These are phyloP conservation scores for Lathamus discolor DNA, from an alignment of 2,113 vertebrate genomes.

Conservation along the genomic window DNA sequence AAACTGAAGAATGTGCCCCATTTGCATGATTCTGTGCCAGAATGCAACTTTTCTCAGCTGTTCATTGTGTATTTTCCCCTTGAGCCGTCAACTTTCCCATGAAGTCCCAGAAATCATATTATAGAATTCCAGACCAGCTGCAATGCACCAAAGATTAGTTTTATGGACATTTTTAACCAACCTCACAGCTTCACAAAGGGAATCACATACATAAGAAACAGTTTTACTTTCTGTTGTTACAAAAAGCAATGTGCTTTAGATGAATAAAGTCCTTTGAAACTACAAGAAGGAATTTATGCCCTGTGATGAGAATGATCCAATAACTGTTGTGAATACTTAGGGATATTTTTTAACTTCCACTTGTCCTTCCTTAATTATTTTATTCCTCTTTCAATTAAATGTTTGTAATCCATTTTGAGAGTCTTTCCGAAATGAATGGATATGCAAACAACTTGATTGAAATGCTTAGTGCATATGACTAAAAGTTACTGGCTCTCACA, in stretches of 20 bases:
- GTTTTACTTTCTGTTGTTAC: slow-evolving; percentile 59
- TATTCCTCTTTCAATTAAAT: slow-evolving; percentile 64
- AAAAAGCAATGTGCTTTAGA: slow-evolving; percentile 50
- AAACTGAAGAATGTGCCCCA: slow-evolving; percentile 87
- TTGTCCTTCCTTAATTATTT: slow-evolving; percentile 65
- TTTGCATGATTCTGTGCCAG: slow-evolving; percentile 86
- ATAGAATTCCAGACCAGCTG: slow-evolving; percentile 65
- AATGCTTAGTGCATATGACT: slow-evolving; percentile 65
- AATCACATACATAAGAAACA: slow-evolving; percentile 51
- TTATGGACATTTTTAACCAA: slow-evolving; percentile 60
- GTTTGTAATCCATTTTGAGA: slow-evolving; percentile 66
- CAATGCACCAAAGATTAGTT: slow-evolving; percentile 62
- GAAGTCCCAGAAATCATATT: slow-evolving; percentile 81
- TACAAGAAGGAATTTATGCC: slow-evolving; percentile 55
- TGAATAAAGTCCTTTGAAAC: slow-evolving; percentile 72
- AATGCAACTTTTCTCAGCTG: slow-evolving; percentile 81
- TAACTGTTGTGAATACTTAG: slow-evolving; percentile 62
- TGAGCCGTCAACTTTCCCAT: slow-evolving; percentile 82
- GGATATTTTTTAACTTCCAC: slow-evolving; percentile 69
- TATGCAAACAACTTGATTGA: slow-evolving; percentile 65
- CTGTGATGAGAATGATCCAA: slow-evolving; percentile 66
- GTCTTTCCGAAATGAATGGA: slow-evolving; percentile 59
- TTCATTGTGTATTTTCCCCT: slow-evolving; percentile 78
- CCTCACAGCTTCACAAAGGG: slow-evolving; percentile 52
- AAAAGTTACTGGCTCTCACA: slow-evolving; percentile 66